Evolutionary conservation across 2,113 vertebrate species (phyloP), one percentile per base, ranked within the genome.

Genomic region (Centrocercus urophasianus): DNA sequence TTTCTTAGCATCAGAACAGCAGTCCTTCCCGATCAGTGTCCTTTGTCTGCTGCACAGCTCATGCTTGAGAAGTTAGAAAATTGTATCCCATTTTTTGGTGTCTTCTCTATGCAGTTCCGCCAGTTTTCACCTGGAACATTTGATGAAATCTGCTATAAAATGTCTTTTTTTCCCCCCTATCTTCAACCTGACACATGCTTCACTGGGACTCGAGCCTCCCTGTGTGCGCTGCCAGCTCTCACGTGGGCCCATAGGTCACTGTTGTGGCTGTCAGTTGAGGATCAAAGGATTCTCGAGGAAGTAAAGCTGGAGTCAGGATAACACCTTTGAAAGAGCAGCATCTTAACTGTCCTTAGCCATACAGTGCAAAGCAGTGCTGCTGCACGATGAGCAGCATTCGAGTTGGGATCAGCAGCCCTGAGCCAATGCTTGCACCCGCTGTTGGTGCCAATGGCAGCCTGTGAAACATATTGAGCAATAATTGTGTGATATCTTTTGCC

Each of bases 181-280:
- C n/a, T 71, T 28, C 32, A 57, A 10, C 36, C 20, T 74, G 54
- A 54, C 45, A 15, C 61, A 13, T 79, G 86, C 42, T 42, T 82
- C 18, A 0, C 50, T 11, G 70, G 69, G 25, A 74, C 57, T 92
- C 0, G 0, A 50, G 59, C 34, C 45, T 60, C 25, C 24, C 22
- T 54, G 59, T 25, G 32, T 38, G 40, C 40, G 75, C 57, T 3
- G 27, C 16, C 24, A 2, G 0, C 28, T 3, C 7, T 8, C 12
- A 13, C 0, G 0, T 1, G 0, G 20, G 43, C n/a, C 36, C 52
- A 32, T 74, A 91, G 63, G 36, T 89, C 57, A 27, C n/a, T 27
- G 17, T 45, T 12, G 1, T 32, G 40, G 4, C 79, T 76, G 16
- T 7, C 22, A 32, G 28, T 60, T 56, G 54, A 32, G 25, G 11